Evolutionary conservation across 2,113 vertebrate genomes (phyloP).

Genomic region (Trichechus manatus): DNA sequence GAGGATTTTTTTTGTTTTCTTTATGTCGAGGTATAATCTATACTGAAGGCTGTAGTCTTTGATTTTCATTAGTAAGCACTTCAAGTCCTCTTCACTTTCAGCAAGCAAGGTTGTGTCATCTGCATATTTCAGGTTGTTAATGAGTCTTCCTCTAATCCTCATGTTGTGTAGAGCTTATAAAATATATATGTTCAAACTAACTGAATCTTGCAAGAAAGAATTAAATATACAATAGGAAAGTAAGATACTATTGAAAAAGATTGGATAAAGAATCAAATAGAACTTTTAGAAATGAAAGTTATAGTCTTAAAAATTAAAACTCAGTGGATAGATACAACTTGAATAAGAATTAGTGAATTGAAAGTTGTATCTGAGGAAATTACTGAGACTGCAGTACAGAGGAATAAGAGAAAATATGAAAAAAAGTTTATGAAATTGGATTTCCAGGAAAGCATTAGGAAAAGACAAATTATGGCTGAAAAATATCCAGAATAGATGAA

Average conservation of each 20-base stretch:
- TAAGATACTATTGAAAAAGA: background rate
- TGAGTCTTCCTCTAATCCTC: too few species aligned
- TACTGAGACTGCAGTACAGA: background rate
- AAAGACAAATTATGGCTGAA: background rate
- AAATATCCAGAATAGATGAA: background rate
- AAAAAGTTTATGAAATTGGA: background rate
- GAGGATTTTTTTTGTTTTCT: too few species aligned
- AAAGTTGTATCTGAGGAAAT: background rate
- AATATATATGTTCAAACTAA: background rate
- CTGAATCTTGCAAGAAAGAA: background rate
- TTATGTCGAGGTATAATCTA: too few species aligned
- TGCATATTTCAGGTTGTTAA: too few species aligned
- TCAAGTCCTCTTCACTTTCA: too few species aligned
- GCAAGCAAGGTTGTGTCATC: too few species aligned
- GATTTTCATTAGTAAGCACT: too few species aligned
- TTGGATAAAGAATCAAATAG: background rate
- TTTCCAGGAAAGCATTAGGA: background rate
- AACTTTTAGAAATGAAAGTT: slow-evolving; percentile 31
- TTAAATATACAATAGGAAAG: background rate
- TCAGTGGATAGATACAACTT: background rate
- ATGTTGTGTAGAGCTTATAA: background rate
- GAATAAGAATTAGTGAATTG: background rate
- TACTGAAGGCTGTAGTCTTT: too few species aligned
- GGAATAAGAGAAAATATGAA: slow-evolving; percentile 21
- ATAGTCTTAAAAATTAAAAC: slow-evolving; percentile 36